Percentiles rank a stretch among this genome's conserved stretches.
Conservation (phyloP, 2,113 vertebrate species). For the Cyprinodon tularosa region DNA sequence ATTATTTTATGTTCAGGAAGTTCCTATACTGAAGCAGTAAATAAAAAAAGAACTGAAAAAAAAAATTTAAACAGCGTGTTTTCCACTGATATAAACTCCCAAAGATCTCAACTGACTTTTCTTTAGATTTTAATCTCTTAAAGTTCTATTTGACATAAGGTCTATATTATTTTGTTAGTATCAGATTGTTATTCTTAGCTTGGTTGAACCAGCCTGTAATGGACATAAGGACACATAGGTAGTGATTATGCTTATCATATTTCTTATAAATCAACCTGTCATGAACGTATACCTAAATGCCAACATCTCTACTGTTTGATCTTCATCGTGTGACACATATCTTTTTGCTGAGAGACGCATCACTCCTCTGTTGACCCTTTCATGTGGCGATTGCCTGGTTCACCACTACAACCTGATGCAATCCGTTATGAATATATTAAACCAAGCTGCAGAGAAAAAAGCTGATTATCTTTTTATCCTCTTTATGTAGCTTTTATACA, state of each 20-base stretch:
- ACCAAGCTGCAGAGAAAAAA: constrained; percentile 61
- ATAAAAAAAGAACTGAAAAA: too few species aligned
- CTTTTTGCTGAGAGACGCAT: constrained; percentile 48
- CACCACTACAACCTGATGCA: constrained; percentile 65
- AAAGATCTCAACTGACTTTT: not conserved
- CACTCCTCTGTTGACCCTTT: constrained; percentile 69
- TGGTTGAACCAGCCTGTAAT: constrained; percentile 26
- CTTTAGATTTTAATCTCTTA: not conserved
- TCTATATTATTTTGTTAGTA: not conserved
- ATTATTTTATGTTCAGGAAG: too few species aligned
- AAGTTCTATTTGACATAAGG: not conserved
- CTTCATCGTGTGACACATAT: constrained; percentile 17
- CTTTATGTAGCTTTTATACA: constrained; percentile 17
- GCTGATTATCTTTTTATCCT: constrained; percentile 56
- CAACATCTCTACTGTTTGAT: not conserved
- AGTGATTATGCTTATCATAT: not conserved
- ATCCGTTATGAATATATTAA: constrained; percentile 72
- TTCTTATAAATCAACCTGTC: not conserved
- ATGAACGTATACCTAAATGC: not conserved
- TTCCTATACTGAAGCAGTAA: not conserved
- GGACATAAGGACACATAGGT: not conserved
- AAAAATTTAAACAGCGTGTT: not conserved
- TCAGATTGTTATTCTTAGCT: constrained; percentile 11
- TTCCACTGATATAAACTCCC: not conserved
- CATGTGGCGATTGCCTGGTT: constrained; percentile 61